phyloP scores from a whole-genome alignment of 2,888 invertebrate species.

The Pterostichus niger region DNA sequence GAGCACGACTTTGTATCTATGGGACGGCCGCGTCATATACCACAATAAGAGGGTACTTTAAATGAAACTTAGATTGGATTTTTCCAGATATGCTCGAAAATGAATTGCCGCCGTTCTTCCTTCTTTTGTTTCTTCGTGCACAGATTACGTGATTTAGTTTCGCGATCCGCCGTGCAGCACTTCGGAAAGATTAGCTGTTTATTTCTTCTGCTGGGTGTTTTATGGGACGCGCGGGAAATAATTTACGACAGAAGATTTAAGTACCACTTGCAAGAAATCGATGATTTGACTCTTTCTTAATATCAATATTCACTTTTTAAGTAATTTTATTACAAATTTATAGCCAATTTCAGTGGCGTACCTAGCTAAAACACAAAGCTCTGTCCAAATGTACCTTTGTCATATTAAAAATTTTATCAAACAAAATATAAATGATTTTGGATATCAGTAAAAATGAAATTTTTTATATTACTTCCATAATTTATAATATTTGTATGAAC shows the following conservation, averaged over 20 bases:
- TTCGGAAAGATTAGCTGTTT: constrained; percentile 65
- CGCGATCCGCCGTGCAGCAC: constrained; percentile 38
- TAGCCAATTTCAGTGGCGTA: no score
- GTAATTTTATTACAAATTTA: no score
- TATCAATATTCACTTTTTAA: no score
- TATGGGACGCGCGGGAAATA: constrained; percentile 59
- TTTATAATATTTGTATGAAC: no score
- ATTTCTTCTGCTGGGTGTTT: constrained; percentile 57
- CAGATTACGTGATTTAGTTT: constrained; percentile 64
- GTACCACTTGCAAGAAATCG: constrained; percentile 5
- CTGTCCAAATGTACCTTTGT: no score
- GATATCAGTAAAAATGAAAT: no score
- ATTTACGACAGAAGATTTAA: constrained; percentile 55
- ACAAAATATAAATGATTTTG: no score
- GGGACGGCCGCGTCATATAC: constrained; percentile 68
- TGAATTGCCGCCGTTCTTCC: constrained; percentile 63
- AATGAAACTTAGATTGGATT: constrained; percentile 67
- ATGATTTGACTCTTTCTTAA: not conserved
- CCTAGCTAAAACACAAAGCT: no score
- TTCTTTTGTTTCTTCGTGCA: constrained; percentile 65
- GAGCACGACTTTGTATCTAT: constrained; percentile 67
- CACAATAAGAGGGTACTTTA: constrained; percentile 69
- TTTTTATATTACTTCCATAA: no score
- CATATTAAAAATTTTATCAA: no score
- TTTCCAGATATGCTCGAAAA: constrained; percentile 66